Evolutionary conservation across 2,797 vertebrate genomes (phyloP).

Genomic region (Bryconaethiops microstoma): DNA sequence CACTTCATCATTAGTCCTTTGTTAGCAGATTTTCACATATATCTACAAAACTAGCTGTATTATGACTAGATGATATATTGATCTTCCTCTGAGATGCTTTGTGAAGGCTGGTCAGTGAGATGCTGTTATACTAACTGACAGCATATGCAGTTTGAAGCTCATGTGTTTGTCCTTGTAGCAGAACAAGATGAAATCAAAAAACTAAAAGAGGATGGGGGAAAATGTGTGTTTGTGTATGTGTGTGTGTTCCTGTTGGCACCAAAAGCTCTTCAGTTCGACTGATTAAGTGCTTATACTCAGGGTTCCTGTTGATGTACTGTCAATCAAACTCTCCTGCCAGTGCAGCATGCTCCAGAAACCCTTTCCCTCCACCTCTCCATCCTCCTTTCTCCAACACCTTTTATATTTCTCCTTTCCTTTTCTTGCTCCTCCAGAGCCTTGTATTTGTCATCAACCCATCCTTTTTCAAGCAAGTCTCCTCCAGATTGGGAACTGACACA

Average conservation of each 20-base stretch:
- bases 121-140: background rate
- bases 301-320: background rate
- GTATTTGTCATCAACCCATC: conserved; percentile 3
- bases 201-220: background rate
- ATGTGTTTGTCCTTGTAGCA: conserved; percentile 1
- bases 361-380: background rate
- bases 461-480: background rate
- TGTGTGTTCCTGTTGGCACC: background rate
- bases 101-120: background rate
- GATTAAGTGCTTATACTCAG: conserved; percentile 1
- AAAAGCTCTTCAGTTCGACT: background rate
- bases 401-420: background rate
- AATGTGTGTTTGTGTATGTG: background rate
- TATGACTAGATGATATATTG: background rate
- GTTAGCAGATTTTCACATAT: background rate
- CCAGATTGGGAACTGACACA: background rate
- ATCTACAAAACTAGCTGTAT: background rate
- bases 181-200: background rate
- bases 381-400: background rate
- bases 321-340: conserved; percentile 6
- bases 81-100: background rate
- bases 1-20: too few relatives aligned
- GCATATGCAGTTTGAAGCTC: background rate
- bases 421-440: background rate
- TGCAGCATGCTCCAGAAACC: background rate